A percentile compares a stretch with the other conserved stretches of the same genome.
phyloP scores from a whole-genome alignment of 2,797 vertebrate genomes.

The Pseudocheirus occidentalis region DNA sequence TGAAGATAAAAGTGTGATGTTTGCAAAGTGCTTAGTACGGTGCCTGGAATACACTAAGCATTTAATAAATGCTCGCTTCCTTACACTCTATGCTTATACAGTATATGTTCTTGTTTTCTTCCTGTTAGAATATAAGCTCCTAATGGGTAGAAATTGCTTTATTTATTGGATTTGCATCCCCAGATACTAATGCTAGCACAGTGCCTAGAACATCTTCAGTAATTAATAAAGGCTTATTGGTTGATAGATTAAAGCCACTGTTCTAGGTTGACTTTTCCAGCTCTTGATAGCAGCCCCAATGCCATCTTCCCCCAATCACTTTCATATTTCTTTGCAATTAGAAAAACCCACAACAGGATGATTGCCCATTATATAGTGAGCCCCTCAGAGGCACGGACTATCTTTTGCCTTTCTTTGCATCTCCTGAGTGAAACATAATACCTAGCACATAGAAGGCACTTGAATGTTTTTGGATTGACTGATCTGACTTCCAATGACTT shows the following conservation, averaged over 20 bases:
- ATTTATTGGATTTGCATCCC: neutral
- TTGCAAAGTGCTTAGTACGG: neutral
- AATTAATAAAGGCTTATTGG: neutral
- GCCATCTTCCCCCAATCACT: neutral
- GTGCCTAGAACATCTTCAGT: neutral
- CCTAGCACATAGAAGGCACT: neutral
- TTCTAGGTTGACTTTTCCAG: neutral
- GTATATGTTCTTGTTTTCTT: neutral
- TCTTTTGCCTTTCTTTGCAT: neutral
- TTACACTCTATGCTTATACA: neutral
- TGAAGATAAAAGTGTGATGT: neutral
- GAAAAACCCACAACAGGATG: neutral
- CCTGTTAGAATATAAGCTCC: neutral
- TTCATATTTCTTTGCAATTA: neutral
- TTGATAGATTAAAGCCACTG: neutral
- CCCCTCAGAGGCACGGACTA: neutral
- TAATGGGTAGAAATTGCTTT: neutral
- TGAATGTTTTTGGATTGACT: neutral
- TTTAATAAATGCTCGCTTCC: neutral
- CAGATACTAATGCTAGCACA: neutral
- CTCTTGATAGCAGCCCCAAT: neutral
- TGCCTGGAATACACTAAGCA: neutral
- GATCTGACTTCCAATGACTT: neutral
- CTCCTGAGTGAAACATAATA: neutral
- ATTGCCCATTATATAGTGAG: neutral